Conservation (phyloP, 2,113 vertebrate genomes). For the Pelusios castaneus region DNA sequence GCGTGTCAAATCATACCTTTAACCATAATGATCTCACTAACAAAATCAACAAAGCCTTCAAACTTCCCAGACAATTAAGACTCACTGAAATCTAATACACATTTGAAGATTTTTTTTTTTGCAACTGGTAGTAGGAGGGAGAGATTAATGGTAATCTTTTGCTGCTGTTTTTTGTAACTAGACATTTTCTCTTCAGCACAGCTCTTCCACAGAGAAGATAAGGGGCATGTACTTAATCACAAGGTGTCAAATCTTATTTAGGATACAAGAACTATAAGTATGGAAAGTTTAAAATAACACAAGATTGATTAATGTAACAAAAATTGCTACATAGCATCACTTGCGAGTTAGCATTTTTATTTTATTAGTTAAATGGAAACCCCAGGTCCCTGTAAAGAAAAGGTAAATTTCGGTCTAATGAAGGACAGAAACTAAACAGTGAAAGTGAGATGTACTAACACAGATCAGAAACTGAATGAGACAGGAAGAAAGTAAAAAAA, state of each 20-base stretch:
- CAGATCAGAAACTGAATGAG: too few relatives aligned
- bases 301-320: background rate
- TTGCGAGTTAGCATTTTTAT: background rate
- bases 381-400: background rate
- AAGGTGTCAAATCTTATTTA: background rate
- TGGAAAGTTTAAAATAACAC: background rate
- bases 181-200: background rate
- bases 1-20: too few relatives aligned
- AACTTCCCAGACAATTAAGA: too few relatives aligned
- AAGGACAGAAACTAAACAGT: background rate
- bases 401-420: background rate
- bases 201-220: background rate
- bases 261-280: background rate
- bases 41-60: too few relatives aligned
- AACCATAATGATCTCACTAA: too few relatives aligned
- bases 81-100: too few relatives aligned
- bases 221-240: background rate
- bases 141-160: too few relatives aligned
- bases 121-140: too few relatives aligned
- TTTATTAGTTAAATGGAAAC: background rate
- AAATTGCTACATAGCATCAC: background rate
- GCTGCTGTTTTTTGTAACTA: background rate
- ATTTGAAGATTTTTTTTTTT: too few relatives aligned
- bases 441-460: background rate
- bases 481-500: too few relatives aligned